These are phyloP conservation scores for Melinaea marsaeus DNA, from an alignment of 2,888 invertebrate species.

Conservation along the genomic window DNA sequence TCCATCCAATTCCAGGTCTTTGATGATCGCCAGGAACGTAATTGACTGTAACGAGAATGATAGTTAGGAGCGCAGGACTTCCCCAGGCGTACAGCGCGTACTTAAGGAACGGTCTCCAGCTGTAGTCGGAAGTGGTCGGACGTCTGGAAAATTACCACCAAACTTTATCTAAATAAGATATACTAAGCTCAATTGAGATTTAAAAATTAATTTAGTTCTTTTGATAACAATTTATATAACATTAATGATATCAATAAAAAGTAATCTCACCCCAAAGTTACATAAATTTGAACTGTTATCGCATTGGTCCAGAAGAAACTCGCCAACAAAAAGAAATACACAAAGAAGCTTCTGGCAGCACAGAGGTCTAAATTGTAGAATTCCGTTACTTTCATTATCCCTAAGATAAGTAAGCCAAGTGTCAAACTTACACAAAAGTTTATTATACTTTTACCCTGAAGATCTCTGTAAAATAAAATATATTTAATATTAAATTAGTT, in stretches of 20 bases:
- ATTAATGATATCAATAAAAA: neutral
- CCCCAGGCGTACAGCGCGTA: conserved; percentile 80
- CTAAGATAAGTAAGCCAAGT: conserved; percentile 47
- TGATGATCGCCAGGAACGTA: conserved; percentile 69
- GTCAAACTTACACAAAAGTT: conserved; percentile 56
- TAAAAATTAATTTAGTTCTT: neutral
- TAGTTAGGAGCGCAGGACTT: conserved; percentile 70
- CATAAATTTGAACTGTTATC: conserved; percentile 82
- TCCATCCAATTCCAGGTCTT: conserved; percentile 78
- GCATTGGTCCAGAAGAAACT: conserved; percentile 84
- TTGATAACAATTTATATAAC: neutral
- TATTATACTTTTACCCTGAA: conserved; percentile 64
- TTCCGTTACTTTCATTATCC: conserved; percentile 48
- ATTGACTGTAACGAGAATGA: conserved; percentile 71
- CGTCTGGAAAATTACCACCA: conserved; percentile 45
- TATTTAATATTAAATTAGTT: no score
- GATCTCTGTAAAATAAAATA: conserved; percentile 46
- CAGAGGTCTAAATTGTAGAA: conserved; percentile 55
- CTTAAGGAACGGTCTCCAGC: conserved; percentile 77
- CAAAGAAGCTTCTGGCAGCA: conserved; percentile 63
- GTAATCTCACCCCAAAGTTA: conserved; percentile 78
- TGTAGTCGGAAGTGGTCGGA: conserved; percentile 54
- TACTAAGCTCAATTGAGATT: neutral
- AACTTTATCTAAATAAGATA: neutral
- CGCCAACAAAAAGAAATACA: conserved; percentile 78